These are phyloP conservation scores for Chondrilla cf. caribensis DNA, from an alignment of 37 sponge, comb jelly and placozoan species.

Conservation along the genomic window DNA sequence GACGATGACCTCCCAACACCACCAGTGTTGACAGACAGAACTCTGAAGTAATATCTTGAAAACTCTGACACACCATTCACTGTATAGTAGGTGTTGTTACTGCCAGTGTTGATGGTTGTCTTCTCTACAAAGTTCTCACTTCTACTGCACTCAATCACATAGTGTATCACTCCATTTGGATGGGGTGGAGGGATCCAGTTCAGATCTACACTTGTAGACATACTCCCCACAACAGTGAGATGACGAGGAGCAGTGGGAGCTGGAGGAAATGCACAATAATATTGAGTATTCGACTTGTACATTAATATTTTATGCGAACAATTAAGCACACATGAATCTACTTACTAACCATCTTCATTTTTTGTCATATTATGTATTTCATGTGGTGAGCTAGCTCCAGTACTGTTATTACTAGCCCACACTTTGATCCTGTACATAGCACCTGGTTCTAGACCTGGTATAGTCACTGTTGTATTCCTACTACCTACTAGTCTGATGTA, in stretches of 20 bases:
- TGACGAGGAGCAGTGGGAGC: background rate
- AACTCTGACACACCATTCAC: background rate
- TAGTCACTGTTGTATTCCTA: background rate
- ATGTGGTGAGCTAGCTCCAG: background rate
- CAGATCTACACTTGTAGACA: background rate
- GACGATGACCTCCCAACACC: background rate
- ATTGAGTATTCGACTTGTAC: no score
- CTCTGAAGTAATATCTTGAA: background rate
- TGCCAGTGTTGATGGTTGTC: background rate
- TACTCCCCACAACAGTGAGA: background rate
- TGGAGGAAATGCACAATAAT: background rate
- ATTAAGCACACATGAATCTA: no score
- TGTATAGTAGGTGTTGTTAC: background rate
- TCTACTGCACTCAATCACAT: background rate
- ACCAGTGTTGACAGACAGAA: background rate
- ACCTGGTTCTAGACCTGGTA: background rate
- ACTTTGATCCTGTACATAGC: background rate
- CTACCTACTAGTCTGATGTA: background rate
- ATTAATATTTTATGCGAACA: no score
- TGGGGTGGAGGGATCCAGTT: background rate
- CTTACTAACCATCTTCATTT: background rate
- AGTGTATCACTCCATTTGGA: constrained; percentile 14
- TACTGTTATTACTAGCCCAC: background rate
- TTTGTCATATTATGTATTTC: background rate
- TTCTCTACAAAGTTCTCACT: background rate